Percentiles rank a stretch among this genome's conserved stretches.
phyloP scores from a whole-genome alignment of 2,113 vertebrate species.

The Rhabdornis inornatus region DNA sequence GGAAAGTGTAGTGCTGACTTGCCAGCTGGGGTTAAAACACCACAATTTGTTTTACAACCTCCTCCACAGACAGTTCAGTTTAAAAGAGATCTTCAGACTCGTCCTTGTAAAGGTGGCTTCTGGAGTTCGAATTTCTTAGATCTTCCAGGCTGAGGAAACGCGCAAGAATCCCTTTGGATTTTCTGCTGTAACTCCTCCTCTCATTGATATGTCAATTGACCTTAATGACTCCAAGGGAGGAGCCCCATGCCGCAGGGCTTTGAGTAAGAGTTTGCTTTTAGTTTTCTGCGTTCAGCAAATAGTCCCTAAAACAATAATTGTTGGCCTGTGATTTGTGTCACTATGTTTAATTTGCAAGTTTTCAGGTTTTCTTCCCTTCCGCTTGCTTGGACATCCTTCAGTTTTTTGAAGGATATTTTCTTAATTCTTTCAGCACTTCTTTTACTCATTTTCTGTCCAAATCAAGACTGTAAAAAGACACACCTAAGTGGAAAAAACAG shows the following conservation, averaged over 20 bases:
- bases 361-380: neutral
- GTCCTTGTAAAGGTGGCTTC: neutral
- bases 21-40: neutral
- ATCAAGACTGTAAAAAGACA: neutral
- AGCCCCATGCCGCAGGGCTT: neutral
- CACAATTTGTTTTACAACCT: constrained; percentile 35
- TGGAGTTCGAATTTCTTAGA: neutral
- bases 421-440: neutral
- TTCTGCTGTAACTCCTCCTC: neutral
- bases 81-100: neutral
- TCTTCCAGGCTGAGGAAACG: neutral
- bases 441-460: neutral
- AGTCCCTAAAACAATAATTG: neutral
- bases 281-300: neutral
- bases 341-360: neutral
- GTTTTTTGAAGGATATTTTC: neutral
- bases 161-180: neutral
- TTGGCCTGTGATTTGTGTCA: neutral
- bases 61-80: neutral
- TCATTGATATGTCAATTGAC: neutral
- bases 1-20: neutral
- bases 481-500: neutral
- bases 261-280: neutral
- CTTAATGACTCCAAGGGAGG: neutral
- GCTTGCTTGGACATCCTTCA: neutral